These are phyloP conservation scores for Apeltes quadracus DNA, from an alignment of 2,113 vertebrate genomes.

Conservation along the genomic window DNA sequence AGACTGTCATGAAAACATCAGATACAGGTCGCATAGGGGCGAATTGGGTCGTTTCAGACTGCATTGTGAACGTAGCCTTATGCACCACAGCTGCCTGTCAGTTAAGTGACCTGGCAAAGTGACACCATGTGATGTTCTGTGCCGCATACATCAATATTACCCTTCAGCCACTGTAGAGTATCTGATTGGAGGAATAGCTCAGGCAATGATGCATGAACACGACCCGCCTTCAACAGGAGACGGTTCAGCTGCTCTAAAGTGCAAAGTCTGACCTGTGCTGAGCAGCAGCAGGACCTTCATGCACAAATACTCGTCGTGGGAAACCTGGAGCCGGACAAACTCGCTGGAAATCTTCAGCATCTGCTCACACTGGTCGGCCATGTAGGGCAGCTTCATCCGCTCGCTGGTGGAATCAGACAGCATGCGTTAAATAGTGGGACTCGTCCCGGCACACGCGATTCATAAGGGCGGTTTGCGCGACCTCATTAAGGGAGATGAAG, in stretches of 20 bases:
- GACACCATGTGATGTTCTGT: not conserved
- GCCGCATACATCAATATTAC: constrained; percentile 22
- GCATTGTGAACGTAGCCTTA: too few species aligned
- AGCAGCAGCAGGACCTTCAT: constrained; percentile 98
- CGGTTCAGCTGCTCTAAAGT: not conserved
- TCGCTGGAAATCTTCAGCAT: constrained; percentile 95
- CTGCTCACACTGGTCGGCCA: constrained; percentile 94
- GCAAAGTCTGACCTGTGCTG: constrained; percentile 87
- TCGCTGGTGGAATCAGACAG: constrained; percentile 78
- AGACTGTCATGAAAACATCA: too few species aligned
- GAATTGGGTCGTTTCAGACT: too few species aligned
- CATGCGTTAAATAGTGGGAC: not conserved
- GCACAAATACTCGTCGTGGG: constrained; percentile 97
- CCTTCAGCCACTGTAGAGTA: not conserved
- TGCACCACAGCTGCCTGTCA: too few species aligned
- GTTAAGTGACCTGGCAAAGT: not conserved
- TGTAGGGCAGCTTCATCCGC: constrained; percentile 92
- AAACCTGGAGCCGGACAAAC: constrained; percentile 93
- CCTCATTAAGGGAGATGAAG: not conserved
- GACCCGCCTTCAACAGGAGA: not conserved
- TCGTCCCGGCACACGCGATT: not conserved
- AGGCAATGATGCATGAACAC: constrained; percentile 3
- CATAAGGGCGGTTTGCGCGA: not conserved
- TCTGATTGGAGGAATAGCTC: constrained; percentile 19
- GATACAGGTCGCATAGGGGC: too few species aligned